These are phyloP conservation scores for Musca vetustissima DNA, from an alignment of 1,140 invertebrate genomes.

Conservation along the genomic window DNA sequence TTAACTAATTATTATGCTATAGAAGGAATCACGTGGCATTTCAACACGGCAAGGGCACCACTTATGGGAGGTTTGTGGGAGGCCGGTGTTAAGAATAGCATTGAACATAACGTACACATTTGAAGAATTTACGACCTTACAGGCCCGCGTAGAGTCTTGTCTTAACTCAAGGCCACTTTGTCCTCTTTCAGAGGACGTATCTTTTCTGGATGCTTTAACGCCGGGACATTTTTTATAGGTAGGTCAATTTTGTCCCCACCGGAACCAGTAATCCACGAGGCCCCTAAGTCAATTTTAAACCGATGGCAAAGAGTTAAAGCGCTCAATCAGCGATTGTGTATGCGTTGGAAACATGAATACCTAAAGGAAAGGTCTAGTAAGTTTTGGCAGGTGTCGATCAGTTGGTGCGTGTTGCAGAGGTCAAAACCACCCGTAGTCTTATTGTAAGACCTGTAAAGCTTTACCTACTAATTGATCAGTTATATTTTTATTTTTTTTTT, in stretches of 20 bases:
- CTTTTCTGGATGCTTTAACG: too few relatives aligned
- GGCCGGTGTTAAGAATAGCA: neutral
- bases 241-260: neutral
- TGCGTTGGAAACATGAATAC: neutral
- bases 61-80: too few relatives aligned
- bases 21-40: neutral
- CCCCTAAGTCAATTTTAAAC: neutral
- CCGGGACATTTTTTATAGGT: neutral
- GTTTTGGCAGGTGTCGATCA: too few relatives aligned
- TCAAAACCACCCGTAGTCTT: neutral
- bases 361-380: neutral
- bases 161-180: too few relatives aligned
- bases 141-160: slow-evolving; percentile 32
- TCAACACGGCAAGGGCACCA: neutral
- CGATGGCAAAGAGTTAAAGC: neutral
- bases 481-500: too few relatives aligned
- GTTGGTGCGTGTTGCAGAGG: too few relatives aligned
- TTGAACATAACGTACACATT: neutral
- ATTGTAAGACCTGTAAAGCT: too few relatives aligned
- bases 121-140: slow-evolving; percentile 13
- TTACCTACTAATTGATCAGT: too few relatives aligned
- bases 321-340: neutral
- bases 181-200: too few relatives aligned
- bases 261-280: too few relatives aligned
- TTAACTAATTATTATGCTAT: too few relatives aligned